These are phyloP conservation scores for Cydia pomonella DNA, from an alignment of 1,140 invertebrate genomes.

Conservation along the genomic window DNA sequence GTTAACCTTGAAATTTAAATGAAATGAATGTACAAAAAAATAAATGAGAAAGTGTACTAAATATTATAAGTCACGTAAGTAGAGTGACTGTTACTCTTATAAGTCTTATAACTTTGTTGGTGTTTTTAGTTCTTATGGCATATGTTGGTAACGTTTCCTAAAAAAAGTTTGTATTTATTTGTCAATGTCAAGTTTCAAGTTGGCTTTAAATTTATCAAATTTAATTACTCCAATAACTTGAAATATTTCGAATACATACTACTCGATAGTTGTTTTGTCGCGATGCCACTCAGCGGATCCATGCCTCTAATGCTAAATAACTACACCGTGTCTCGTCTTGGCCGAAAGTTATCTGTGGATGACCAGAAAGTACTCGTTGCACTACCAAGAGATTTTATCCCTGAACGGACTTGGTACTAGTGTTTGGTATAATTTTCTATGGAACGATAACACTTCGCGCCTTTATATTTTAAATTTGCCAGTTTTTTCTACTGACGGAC, in stretches of 20 bases:
- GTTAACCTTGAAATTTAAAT: no score
- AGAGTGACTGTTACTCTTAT: no score
- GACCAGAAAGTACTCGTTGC: slow-evolving; percentile 58
- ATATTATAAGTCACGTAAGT: no score
- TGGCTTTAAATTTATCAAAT: background rate
- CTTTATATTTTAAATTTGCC: no score
- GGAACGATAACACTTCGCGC: no score
- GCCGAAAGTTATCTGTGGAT: slow-evolving; percentile 60
- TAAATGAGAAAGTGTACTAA: no score
- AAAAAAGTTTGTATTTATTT: background rate
- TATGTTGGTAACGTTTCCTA: no score
- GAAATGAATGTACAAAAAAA: no score
- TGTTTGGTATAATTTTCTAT: no score
- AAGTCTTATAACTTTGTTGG: no score
- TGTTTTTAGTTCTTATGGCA: no score
- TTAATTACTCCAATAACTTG: background rate
- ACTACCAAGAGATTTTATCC: slow-evolving; percentile 62
- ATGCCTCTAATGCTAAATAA: slow-evolving; percentile 42
- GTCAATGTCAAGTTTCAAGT: background rate
- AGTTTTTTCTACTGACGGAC: no score
- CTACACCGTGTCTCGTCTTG: slow-evolving; percentile 61
- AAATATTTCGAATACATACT: background rate
- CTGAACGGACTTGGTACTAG: slow-evolving; percentile 66
- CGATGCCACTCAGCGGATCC: slow-evolving; percentile 16
- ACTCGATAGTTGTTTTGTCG: background rate